A percentile compares a stretch with the other conserved stretches of the same genome.
phyloP scores from a whole-genome alignment of 2,113 vertebrate genomes.

The Sinocyclocheilus anophthalmus region DNA sequence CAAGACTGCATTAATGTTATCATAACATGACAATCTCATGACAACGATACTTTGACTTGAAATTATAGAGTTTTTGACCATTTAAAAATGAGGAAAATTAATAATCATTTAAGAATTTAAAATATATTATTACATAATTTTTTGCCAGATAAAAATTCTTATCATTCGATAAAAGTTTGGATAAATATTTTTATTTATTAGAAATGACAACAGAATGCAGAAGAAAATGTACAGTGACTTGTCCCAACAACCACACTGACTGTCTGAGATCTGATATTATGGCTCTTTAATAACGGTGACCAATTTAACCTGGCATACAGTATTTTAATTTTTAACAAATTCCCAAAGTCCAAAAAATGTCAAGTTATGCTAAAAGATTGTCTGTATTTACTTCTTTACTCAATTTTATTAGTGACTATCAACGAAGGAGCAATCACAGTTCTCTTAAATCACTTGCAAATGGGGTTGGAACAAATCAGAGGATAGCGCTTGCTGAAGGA shows the following conservation, averaged over 20 bases:
- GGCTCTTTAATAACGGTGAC: conserved; percentile 23
- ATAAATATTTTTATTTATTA: conserved; percentile 68
- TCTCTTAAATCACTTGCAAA: no score
- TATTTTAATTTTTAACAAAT: background rate
- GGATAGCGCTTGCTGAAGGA: no score
- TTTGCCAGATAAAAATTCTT: conserved; percentile 48
- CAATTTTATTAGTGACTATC: no score
- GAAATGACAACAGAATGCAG: conserved; percentile 59
- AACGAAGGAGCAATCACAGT: no score
- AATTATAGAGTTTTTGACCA: conserved; percentile 50
- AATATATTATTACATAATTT: conserved; percentile 43
- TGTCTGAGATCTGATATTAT: conserved; percentile 37
- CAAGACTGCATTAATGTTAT: conserved; percentile 30
- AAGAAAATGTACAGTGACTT: conserved; percentile 61
- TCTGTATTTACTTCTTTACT: conserved; percentile 45
- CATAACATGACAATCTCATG: conserved; percentile 39
- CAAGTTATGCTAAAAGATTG: background rate
- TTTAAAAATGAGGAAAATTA: conserved; percentile 34
- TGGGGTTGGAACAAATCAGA: no score
- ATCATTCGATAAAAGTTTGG: conserved; percentile 57
- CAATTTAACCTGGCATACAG: background rate
- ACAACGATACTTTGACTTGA: conserved; percentile 44
- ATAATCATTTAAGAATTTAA: conserved; percentile 46
- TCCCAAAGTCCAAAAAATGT: background rate
- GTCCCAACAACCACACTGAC: conserved; percentile 26